Conservation (phyloP, 2,797 vertebrate genomes). For the Sebastolobus altivelis region DNA sequence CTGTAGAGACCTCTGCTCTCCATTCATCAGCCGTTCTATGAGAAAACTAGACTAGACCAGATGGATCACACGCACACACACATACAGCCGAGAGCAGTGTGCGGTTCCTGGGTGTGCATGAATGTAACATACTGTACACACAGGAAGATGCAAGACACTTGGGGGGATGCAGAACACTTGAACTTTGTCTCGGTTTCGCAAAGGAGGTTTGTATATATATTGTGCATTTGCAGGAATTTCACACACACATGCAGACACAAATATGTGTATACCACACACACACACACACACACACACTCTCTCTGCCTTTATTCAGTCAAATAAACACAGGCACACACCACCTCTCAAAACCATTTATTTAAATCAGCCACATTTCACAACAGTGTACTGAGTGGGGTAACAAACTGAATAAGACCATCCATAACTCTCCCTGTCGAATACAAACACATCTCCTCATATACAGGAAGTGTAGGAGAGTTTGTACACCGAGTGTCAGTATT, state of each 20-base stretch:
- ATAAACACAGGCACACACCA: conserved; percentile 24
- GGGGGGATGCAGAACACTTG: conserved; percentile 17
- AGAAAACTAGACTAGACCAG: conserved; percentile 32
- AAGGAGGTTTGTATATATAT: conserved; percentile 15
- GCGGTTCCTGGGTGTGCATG: conserved; percentile 8
- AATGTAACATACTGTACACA: background rate
- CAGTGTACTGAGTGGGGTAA: conserved; percentile 4
- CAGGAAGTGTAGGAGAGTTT: conserved; percentile 37
- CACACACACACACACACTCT: background rate
- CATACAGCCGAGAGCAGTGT: background rate
- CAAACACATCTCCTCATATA: conserved; percentile 33
- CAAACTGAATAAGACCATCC: conserved; percentile 18
- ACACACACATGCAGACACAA: background rate
- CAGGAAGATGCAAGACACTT: conserved; percentile 13
- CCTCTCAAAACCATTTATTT: conserved; percentile 47
- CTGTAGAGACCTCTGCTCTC: conserved; percentile 49
- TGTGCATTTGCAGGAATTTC: background rate
- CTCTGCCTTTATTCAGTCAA: conserved; percentile 26
- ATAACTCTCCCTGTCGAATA: conserved; percentile 11
- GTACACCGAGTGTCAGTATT: conserved; percentile 38
- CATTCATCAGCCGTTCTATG: conserved; percentile 59
- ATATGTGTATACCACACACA: background rate
- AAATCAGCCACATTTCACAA: conserved; percentile 39
- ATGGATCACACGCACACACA: conserved; percentile 36
- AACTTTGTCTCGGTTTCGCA: conserved; percentile 17